Conservation (phyloP, 2,888 invertebrate genomes). For the Labia minor region DNA sequence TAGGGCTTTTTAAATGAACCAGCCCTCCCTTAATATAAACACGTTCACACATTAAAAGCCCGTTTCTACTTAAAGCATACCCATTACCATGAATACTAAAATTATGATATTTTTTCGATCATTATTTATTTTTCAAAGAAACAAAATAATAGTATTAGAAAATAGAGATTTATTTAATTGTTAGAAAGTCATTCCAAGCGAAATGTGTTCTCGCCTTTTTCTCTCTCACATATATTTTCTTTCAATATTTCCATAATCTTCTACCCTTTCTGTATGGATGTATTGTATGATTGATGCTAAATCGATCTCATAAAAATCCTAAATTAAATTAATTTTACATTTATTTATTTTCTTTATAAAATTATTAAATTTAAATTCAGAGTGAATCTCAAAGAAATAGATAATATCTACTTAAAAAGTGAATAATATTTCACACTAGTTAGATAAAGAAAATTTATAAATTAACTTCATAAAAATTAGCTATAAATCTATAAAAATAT, state of each 20-base stretch:
- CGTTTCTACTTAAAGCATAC: background rate
- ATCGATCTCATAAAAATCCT: background rate
- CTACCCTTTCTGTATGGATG: background rate
- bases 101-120: background rate
- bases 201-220: background rate
- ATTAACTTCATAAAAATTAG: too few relatives aligned
- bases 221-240: background rate
- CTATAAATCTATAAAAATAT: background rate
- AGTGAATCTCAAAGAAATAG: too few relatives aligned
- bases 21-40: background rate
- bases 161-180: background rate
- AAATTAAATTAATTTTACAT: background rate
- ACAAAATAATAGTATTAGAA: background rate
- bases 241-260: background rate
- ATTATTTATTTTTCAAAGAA: background rate
- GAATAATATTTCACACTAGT: too few relatives aligned
- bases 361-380: background rate
- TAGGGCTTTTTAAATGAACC: background rate
- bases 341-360: background rate
- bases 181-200: constrained; percentile 4
- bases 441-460: too few relatives aligned
- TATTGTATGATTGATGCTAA: background rate
- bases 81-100: background rate
- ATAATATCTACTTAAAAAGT: too few relatives aligned
- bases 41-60: background rate